Base-by-base conservation (phyloP, 2,888 invertebrate genomes). In the Microctonus brassicae region DNA sequence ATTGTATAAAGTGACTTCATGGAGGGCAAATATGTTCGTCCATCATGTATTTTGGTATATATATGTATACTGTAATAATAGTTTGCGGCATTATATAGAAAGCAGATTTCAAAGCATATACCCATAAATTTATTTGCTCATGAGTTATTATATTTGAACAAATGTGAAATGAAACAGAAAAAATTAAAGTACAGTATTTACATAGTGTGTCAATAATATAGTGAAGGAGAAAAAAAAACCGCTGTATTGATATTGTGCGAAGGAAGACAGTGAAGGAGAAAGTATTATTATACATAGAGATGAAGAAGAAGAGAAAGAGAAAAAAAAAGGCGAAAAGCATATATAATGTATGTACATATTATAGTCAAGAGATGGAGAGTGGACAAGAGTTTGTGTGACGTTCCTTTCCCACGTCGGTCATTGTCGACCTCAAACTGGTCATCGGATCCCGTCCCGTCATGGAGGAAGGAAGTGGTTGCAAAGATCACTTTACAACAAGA, bases 351-450 rank as follows among this genome's bases (percentile, higher is more conserved):
- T n/a, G n/a, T n/a, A n/a, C n/a, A n/a, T n/a, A n/a, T n/a, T n/a
- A n/a, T n/a, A n/a, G n/a, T n/a, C n/a, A n/a, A 65, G 70, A 74
- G 69, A 69, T 69, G 70, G 69, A 75, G 73, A 29, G 26, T 26
- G n/a, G 26, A 57, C 57, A 57, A 57, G 57, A 57, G 57, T 67
- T 72, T 75, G 76, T 74, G 73, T 81, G 81, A 79, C 82, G 86
- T 84, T 84, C 82, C 85, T 86, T 87, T 87, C 87, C 87, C 87
- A 87, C 87, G 87, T 87, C 84, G 85, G 81, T 84, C 84, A 82
- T 80, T 84, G 82, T 74, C 82, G 83, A 86, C 86, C 85, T 86
- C 86, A 86, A 84, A 83, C 85, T 83, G 84, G 87, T 85, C 85
- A 87, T 86, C 83, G 85, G 86, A 86, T 87, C 86, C 79, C 73